Evolutionary conservation across 2,888 invertebrate species (phyloP).

Genomic region (Andrena chrysosceles): DNA sequence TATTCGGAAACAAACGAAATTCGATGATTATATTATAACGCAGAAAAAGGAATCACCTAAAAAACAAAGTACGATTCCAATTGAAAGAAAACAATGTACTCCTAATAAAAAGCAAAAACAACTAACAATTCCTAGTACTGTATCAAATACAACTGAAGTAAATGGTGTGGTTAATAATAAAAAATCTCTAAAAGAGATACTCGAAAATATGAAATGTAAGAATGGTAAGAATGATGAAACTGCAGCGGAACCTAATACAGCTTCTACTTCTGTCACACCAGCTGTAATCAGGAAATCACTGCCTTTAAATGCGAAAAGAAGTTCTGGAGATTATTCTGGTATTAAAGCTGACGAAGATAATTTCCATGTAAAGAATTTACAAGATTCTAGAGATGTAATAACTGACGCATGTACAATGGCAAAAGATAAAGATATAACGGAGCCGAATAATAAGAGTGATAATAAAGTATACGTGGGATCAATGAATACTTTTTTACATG

Average conservation of each 20-base stretch:
- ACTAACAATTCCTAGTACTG: neutral
- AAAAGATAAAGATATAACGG: neutral
- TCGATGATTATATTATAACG: slow-evolving; percentile 30
- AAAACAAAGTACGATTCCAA: neutral
- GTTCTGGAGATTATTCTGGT: slow-evolving; percentile 13
- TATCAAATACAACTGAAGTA: neutral
- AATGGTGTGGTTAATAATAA: neutral
- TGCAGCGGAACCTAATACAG: neutral
- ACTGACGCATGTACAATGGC: neutral
- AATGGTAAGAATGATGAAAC: neutral
- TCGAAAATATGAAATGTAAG: neutral
- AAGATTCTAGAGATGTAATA: slow-evolving; percentile 7
- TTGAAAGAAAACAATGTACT: slow-evolving; percentile 8
- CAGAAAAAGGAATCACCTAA: neutral
- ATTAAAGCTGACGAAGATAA: neutral
- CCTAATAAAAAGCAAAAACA: neutral
- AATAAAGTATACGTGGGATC: slow-evolving; percentile 8
- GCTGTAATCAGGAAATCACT: slow-evolving; percentile 47
- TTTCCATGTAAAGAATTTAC: neutral
- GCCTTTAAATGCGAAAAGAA: slow-evolving; percentile 30
- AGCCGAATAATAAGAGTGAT: neutral
- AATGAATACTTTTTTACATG: slow-evolving; percentile 11
- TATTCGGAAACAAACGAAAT: slow-evolving; percentile 43
- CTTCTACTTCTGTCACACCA: slow-evolving; percentile 35
- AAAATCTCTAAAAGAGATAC: slow-evolving; percentile 6